phyloP scores from a whole-genome alignment of 2,113 vertebrate species.

The Pionites leucogaster region DNA sequence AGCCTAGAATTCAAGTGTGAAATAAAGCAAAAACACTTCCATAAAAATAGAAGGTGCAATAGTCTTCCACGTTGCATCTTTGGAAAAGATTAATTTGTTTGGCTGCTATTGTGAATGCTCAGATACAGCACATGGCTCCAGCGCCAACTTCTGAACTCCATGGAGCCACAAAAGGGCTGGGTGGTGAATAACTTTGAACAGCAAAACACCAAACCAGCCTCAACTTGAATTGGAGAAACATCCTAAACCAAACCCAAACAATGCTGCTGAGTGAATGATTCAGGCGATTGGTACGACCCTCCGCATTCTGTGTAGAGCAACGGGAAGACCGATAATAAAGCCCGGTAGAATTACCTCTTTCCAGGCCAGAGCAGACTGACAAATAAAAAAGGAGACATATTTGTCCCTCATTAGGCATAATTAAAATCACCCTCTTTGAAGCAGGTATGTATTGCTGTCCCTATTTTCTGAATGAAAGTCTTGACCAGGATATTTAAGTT shows the following conservation, averaged over 20 bases:
- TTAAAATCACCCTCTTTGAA: not conserved
- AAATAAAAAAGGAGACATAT: not conserved
- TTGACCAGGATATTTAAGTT: not conserved
- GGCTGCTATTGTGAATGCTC: conserved; percentile 50
- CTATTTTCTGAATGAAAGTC: not conserved
- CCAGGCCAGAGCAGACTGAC: not conserved
- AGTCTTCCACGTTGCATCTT: conserved; percentile 12
- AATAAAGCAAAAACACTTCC: conserved; percentile 29
- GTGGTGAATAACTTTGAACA: conserved; percentile 64
- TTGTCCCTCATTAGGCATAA: not conserved
- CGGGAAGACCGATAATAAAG: not conserved
- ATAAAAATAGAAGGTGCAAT: conserved; percentile 34
- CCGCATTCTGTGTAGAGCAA: not conserved
- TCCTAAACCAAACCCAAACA: conserved; percentile 67
- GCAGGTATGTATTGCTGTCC: not conserved
- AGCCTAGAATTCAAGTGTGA: not conserved
- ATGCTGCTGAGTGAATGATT: conserved; percentile 33
- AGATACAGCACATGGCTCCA: conserved; percentile 19
- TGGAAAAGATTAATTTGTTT: conserved; percentile 43
- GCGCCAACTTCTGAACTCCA: conserved; percentile 45
- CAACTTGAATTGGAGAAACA: conserved; percentile 64
- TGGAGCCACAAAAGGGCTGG: conserved; percentile 59
- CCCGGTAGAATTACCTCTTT: not conserved
- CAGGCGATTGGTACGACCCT: conserved; percentile 56
- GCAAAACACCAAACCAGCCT: conserved; percentile 63